These are phyloP conservation scores for Kryptopterus vitreolus DNA, from an alignment of 2,797 vertebrate species.

Conservation along the genomic window DNA sequence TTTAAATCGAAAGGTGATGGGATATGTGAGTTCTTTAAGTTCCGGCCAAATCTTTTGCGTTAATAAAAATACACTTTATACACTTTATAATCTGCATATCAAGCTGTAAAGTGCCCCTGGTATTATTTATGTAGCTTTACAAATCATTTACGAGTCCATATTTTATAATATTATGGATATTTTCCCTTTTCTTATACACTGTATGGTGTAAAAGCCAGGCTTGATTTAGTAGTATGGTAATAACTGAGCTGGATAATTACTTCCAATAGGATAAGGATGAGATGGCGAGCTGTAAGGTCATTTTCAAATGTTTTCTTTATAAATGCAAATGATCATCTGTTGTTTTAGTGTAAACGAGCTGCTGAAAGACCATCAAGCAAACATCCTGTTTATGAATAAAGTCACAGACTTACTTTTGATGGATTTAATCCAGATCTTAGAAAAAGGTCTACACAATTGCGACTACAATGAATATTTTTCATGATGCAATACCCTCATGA, in stretches of 20 bases:
- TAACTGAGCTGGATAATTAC: not conserved
- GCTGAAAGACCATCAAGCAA: conserved; percentile 9
- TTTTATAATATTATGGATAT: too few species aligned
- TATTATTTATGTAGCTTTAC: not conserved
- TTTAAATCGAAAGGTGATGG: too few species aligned
- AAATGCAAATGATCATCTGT: not conserved
- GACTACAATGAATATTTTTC: not conserved
- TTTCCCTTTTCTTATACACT: not conserved
- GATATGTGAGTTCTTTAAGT: not conserved
- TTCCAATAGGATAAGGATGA: not conserved
- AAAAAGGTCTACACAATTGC: not conserved
- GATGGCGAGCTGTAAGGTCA: not conserved
- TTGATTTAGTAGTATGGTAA: not conserved
- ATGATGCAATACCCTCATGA: not conserved
- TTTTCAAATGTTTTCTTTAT: not conserved
- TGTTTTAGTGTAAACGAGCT: not conserved
- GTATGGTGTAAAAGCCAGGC: not conserved
- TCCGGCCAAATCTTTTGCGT: not conserved
- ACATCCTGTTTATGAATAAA: conserved; percentile 3
- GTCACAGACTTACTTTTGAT: not conserved
- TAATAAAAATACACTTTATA: conserved; percentile 9
- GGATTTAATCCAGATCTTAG: not conserved
- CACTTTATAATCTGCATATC: not conserved
- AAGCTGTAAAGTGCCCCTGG: too few species aligned
- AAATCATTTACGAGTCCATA: not conserved